Evolutionary conservation across 2,797 vertebrate species (phyloP), one percentile per base, ranked within the genome.

Genomic region (Sebastes nivosus): DNA sequence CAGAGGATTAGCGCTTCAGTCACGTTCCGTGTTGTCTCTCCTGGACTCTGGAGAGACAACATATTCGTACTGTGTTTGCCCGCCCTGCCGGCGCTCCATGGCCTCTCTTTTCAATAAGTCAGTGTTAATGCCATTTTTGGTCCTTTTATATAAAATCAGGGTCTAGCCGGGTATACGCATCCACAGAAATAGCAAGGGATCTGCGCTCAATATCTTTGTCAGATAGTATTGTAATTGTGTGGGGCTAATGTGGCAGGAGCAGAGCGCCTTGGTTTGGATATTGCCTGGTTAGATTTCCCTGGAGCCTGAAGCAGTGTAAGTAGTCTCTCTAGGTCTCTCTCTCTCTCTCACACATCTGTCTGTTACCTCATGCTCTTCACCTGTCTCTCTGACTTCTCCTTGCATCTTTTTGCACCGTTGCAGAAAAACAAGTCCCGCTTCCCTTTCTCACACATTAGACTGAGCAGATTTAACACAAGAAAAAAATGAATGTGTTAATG

Each of bases 231-330:
- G 94, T 95, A 95, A 95, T 95, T 95, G 93, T 92, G 90, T 91
- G 87, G 90, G 93, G 93, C 92, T 84, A 85, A 84, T 86, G 91
- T 89, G 87, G 92, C 89, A 75, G 92, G 69, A 88, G 93, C 88
- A 55, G 57, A 89, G 89, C 36, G 74, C 81, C 89, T 77, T 75
- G 91, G 85, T 92, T 91, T 91, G 93, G 90, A 95, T 95, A 96
- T 95, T 95, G 93, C 90, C 92, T 90, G 92, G 77, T 93, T 89
- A 94, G 90, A 95, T 95, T 95, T 95, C 95, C 94, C 95, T 70
- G 1, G 93, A 95, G 95, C 61, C 85, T 32, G 86, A 70, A 74
- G 91, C 83, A 36, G 81, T 87, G 79, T 73, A 87, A 90, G 82
- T 79, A 87, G 81, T 87, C 88, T 91, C 89, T 86, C 88, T 66